Percentiles rank a stretch among this genome's conserved stretches.
These are phyloP conservation scores for Plebejus melissa DNA, from an alignment of 2,888 invertebrate genomes.

Conservation along the genomic window DNA sequence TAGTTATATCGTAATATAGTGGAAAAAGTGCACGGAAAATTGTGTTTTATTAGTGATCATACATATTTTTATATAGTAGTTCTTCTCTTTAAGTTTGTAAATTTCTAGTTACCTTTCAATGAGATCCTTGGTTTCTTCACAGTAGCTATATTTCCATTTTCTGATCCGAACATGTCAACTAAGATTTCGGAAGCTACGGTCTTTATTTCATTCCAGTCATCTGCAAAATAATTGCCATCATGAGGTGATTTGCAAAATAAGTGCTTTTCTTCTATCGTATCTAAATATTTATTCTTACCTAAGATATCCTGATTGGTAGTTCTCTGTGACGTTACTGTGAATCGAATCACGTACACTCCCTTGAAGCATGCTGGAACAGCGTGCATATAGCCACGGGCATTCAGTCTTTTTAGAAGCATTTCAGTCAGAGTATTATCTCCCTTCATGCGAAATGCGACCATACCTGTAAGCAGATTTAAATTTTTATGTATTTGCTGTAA, in stretches of 20 bases:
- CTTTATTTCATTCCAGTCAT: conserved; percentile 93
- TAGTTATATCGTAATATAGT: no score
- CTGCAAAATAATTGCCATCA: conserved; percentile 46
- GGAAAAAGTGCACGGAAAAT: no score
- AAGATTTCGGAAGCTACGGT: conserved; percentile 85
- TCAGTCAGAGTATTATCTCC: conserved; percentile 94
- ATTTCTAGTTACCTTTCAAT: conserved; percentile 82
- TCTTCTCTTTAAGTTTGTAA: no score
- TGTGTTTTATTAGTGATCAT: no score
- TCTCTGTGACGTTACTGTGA: conserved; percentile 94
- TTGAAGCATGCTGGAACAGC: conserved; percentile 97
- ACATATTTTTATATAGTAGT: no score
- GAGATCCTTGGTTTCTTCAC: conserved; percentile 83
- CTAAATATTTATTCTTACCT: conserved; percentile 45
- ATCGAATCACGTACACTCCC: conserved; percentile 92
- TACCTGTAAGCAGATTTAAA: conserved; percentile 61
- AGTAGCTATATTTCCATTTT: conserved; percentile 78
- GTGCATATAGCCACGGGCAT: conserved; percentile 92
- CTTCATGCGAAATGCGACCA: conserved; percentile 94
- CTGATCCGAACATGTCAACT: conserved; percentile 71
- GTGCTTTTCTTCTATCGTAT: background rate
- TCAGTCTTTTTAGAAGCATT: conserved; percentile 90
- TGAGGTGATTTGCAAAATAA: background rate
- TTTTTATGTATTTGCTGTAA: background rate
- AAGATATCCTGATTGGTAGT: conserved; percentile 88